Conservation (phyloP, 2,797 vertebrate species). For the Danio albolineatus region DNA sequence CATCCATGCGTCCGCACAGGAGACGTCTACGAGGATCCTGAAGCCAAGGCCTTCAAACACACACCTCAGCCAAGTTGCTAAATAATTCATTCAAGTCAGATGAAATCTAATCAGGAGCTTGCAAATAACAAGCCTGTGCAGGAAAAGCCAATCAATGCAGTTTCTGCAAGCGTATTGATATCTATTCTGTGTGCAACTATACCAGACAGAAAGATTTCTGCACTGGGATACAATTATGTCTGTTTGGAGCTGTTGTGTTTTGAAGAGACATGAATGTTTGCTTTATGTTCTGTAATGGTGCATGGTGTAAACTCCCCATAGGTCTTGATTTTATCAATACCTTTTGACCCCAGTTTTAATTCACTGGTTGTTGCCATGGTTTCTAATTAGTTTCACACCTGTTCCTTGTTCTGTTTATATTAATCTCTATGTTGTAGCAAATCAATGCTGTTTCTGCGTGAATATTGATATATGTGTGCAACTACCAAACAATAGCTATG, state of each 20-base stretch:
- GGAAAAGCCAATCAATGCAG: slow-evolving; percentile 67
- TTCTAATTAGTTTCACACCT: too few species aligned
- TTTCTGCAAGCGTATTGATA: slow-evolving; percentile 70
- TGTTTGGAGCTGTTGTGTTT: slow-evolving; percentile 28
- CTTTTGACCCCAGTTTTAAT: too few species aligned
- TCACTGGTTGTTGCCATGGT: too few species aligned
- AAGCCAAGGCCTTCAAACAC: slow-evolving; percentile 58
- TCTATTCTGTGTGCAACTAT: slow-evolving; percentile 44
- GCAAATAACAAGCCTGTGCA: slow-evolving; percentile 54
- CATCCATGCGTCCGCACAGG: slow-evolving; percentile 59
- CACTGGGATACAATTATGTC: slow-evolving; percentile 13
- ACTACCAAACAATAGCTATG: too few species aligned
- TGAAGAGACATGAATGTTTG: neutral
- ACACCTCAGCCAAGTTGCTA: slow-evolving; percentile 50
- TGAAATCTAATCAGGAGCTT: slow-evolving; percentile 71
- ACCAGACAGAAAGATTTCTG: slow-evolving; percentile 30
- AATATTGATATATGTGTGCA: too few species aligned
- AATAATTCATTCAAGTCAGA: slow-evolving; percentile 59
- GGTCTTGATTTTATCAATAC: too few species aligned
- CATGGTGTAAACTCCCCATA: neutral
- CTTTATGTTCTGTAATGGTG: neutral
- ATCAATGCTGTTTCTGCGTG: too few species aligned
- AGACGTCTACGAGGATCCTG: slow-evolving; percentile 31
- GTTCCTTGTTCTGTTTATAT: too few species aligned
- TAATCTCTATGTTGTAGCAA: too few species aligned